A percentile compares a stretch with the other conserved stretches of the same genome.
Evolutionary conservation across 2,888 invertebrate genomes (phyloP).

Genomic region (Nemurella pictetii): DNA sequence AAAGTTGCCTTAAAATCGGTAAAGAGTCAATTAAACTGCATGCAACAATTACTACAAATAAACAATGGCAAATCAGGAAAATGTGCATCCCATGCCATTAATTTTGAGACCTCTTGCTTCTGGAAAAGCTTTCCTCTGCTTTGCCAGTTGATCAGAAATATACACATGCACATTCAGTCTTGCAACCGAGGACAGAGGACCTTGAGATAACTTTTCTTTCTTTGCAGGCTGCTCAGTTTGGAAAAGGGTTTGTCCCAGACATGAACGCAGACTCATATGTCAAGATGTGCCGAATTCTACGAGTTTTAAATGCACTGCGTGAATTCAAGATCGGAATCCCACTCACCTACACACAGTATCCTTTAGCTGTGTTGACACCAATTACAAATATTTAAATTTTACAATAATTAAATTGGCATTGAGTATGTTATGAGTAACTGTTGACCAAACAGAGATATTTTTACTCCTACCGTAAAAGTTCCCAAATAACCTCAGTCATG

Average conservation of each 20-base stretch:
- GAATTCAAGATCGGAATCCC: constrained; percentile 87
- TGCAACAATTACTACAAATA: no score
- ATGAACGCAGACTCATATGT: constrained; percentile 79
- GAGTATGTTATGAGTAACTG: neutral
- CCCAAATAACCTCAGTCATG: no score
- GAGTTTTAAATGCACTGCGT: constrained; percentile 89
- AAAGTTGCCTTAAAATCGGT: neutral
- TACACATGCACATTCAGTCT: no score
- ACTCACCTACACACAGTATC: constrained; percentile 87
- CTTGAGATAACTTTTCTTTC: neutral
- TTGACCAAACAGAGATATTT: no score
- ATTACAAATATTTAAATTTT: neutral
- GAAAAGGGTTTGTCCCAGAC: constrained; percentile 85
- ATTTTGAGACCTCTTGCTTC: no score
- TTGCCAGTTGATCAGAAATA: no score
- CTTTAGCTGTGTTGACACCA: constrained; percentile 51
- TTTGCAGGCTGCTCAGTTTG: constrained; percentile 86
- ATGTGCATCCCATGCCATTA: neutral
- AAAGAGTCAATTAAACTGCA: no score
- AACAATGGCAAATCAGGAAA: no score
- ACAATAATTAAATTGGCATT: no score
- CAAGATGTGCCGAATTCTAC: constrained; percentile 78
- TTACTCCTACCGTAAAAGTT: no score
- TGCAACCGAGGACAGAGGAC: no score
- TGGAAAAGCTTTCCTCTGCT: no score